Conservation (phyloP, 2,888 invertebrate species). For the Parascotia fuliginaria region DNA sequence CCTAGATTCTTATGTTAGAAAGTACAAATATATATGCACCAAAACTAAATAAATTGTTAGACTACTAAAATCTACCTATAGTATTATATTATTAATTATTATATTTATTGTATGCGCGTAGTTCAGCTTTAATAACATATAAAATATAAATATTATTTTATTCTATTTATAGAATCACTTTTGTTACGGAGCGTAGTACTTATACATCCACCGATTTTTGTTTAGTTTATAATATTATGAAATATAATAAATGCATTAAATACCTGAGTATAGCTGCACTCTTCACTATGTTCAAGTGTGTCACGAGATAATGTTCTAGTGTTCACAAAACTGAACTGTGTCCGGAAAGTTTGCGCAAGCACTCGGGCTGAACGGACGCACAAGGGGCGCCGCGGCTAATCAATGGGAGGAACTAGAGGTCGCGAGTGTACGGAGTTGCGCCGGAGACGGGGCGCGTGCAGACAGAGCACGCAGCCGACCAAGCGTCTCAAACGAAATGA, state of each 20-base stretch:
- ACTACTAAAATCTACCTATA: no score
- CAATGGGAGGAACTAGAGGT: slow-evolving; percentile 55
- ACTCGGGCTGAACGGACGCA: slow-evolving; percentile 67
- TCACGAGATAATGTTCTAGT: slow-evolving; percentile 71
- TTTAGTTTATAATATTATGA: no score
- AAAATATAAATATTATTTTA: no score
- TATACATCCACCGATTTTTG: no score
- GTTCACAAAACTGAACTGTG: slow-evolving; percentile 76
- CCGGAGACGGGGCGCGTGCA: slow-evolving; percentile 58
- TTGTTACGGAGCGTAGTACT: no score
- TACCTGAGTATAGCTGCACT: slow-evolving; percentile 57
- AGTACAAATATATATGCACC: no score
- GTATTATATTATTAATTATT: no score
- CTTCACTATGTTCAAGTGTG: slow-evolving; percentile 61
- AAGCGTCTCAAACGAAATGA: slow-evolving; percentile 83
- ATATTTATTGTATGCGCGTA: no score
- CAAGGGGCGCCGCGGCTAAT: slow-evolving; percentile 30
- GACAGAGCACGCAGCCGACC: slow-evolving; percentile 67
- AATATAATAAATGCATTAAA: slow-evolving; percentile 10
- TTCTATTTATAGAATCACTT: no score
- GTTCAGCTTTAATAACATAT: no score
- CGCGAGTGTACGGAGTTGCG: slow-evolving; percentile 52
- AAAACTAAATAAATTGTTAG: no score
- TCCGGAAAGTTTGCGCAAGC: slow-evolving; percentile 68
- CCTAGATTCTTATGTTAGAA: no score